A percentile compares a stretch with the other conserved stretches of the same genome.
These are phyloP conservation scores for Melitaea cinxia DNA, from an alignment of 1,140 invertebrate species.

Conservation along the genomic window DNA sequence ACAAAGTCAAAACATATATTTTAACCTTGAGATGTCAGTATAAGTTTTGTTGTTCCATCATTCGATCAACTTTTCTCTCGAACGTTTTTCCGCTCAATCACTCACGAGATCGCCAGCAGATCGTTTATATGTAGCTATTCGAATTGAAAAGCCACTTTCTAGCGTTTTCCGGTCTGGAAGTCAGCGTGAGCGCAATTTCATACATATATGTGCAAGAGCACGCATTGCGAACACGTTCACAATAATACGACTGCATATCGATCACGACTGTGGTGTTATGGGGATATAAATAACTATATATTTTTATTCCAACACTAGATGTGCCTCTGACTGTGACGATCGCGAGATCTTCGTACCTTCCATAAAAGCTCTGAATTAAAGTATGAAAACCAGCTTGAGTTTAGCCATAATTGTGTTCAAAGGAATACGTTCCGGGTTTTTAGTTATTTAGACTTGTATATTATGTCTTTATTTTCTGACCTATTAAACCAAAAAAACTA, in stretches of 20 bases:
- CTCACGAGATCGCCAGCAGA: constrained; percentile 30
- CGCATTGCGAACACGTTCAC: constrained; percentile 7
- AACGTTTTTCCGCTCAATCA: constrained; percentile 33
- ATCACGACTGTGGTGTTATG: constrained; percentile 18
- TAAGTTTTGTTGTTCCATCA: no score
- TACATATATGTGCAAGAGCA: constrained; percentile 33
- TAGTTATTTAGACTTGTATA: no score
- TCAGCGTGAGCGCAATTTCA: constrained; percentile 62
- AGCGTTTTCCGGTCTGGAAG: constrained; percentile 78
- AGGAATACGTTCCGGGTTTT: no score
- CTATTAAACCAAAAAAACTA: no score
- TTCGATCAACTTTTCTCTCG: not conserved
- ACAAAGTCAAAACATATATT: no score
- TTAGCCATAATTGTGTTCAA: no score
- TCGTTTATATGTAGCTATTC: constrained; percentile 74
- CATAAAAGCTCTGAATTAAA: no score
- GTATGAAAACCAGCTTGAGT: no score
- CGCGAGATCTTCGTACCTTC: no score
- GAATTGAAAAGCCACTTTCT: constrained; percentile 80
- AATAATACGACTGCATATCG: constrained; percentile 6
- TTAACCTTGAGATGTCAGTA: no score
- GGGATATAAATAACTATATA: not conserved
- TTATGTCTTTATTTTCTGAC: no score
- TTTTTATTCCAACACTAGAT: not conserved
- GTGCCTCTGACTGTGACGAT: no score